Base-by-base conservation (phyloP, 2,888 invertebrate genomes). In the Cheilosia grossa region DNA sequence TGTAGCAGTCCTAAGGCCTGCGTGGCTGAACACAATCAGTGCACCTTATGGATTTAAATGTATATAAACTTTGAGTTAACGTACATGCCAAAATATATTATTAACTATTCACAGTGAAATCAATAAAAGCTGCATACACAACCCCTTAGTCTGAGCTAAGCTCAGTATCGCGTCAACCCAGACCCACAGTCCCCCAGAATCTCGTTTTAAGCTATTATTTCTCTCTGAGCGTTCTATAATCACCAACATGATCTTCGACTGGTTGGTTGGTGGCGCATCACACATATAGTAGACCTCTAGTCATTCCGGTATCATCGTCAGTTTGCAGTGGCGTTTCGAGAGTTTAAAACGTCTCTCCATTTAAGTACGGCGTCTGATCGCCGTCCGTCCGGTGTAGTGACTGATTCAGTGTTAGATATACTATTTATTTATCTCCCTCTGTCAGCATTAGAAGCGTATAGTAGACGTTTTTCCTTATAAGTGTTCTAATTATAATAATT, bases 271-370 rank as follows among this genome's bases (percentile, higher is more conserved):
- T 58, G n/a, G 63, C 37, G 66, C 40, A 63, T 74, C 63, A 30
- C 63, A 33, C 69, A 74, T 54, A 64, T 69, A 79, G 54, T 78
- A 83, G 44, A 78, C 73, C 78, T 74, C 79, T n/a, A 74, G 69
- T 73, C 79, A 80, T 83, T 79, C 80, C 74, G 64, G 79, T 75
- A 79, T 59, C 69, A 74, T 66, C 64, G 70, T 64, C 83, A 80
- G 80, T 83, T 80, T 70, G 70, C 49, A 79, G 40, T 70, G 58
- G 79, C 70, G 64, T 53, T 80, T 80, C 44, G 70, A 70, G 73
- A 42, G 59, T 69, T 80, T 33, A 47, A 66, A 70, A 72, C 83
- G 82, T 79, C 19, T 37, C n/a, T 42, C 42, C 6, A 13, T 37
- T 37, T n/a, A 56, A 44, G 54, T 42, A 54, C 64, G 64, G 61